Base-by-base conservation (phyloP, 2,797 vertebrate species). In the Mionectes olivaceus region DNA sequence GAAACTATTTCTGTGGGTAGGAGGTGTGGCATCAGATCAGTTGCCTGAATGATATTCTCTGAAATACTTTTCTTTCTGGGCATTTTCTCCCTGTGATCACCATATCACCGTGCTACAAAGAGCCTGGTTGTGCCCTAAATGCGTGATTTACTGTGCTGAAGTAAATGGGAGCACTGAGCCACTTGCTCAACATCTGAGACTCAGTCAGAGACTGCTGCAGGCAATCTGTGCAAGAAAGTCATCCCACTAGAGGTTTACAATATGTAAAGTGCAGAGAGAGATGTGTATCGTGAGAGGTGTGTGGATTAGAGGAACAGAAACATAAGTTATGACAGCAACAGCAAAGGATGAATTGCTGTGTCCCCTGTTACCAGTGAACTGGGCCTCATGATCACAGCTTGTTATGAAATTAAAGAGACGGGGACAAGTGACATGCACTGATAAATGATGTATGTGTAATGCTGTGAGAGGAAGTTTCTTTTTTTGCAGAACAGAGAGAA, bases 111-210 rank as follows among this genome's bases (percentile, higher is more conserved):
- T 1, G 0, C 19, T 55, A 13, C 22, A 46, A 49, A 52, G 43
- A 27, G 22, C 22, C 21, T 61, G 60, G 19, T 32, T 76, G 53
- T 87, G 39, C 33, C 68, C 50, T 63, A 39, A 52, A 32, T 35
- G 22, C 3, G 0, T 28, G 49, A 67, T 46, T 52, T 57, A 33
- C 10, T 30, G 24, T 90, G 44, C 44, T 59, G 25, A 39, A 44
- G 32, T 25, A 57, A 32, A 5, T 6, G 50, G 43, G 28, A 53
- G 43, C 13, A 30, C 37, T 12, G 47, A 83, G 24, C 32, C 0
- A 1, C 27, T 56, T 69, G 46, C 28, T 46, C 8, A 3, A 37
- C 57, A 32, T 0, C 0, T 35, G 46, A 59, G 32, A 30, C 53
- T 23, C 19, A 4, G 33, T 57, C 41, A 30, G 50, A 14, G 39